Evolutionary conservation across 2,888 invertebrate species (phyloP), one percentile per base, ranked within the genome.

Genomic region (Amorpha juglandis): DNA sequence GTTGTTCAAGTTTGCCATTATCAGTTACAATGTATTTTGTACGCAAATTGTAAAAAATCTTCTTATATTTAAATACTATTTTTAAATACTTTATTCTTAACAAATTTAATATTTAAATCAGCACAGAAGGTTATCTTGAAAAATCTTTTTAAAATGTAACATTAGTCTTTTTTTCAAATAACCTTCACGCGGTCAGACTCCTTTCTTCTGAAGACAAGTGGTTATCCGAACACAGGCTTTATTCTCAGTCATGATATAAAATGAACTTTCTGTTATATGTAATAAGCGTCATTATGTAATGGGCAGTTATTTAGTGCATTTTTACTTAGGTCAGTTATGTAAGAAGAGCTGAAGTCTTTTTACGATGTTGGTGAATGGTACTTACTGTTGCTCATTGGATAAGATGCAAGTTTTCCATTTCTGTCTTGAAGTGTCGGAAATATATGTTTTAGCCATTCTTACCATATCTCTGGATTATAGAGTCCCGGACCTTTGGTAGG

Each of bases 131-230:
- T 55, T n/a, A 7, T 42, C 19, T 42, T 8, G 12, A 42, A 58
- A 58, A 58, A 6, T 12, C 6, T 38, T 8, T 42, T 58, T 58
- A 21, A 58, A 58, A 19, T 21, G 21, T 19, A 58, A 42, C 42
- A 19, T 58, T 58, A 38, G 78, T 82, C 81, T 85, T 83, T 86
- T 83, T 86, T 83, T 82, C 80, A 79, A 81, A 82, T 81, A 84
- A 80, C 78, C 77, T 78, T 76, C 71, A 71, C 67, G 73, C 72
- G 79, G 79, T 82, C 76, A 70, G 78, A 76, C 78, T 84, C 80
- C 87, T 85, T 79, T 76, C 77, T 78, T 73, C 75, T 75, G 71
- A 73, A 79, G 77, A 78, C 81, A 81, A 87, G 81, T 87, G 80
- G 78, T 80, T 80, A 80, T 77, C 76, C 76, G 79, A 79, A 73